These are phyloP conservation scores for Pinna nobilis DNA, from an alignment of 1,140 invertebrate species.

Conservation along the genomic window DNA sequence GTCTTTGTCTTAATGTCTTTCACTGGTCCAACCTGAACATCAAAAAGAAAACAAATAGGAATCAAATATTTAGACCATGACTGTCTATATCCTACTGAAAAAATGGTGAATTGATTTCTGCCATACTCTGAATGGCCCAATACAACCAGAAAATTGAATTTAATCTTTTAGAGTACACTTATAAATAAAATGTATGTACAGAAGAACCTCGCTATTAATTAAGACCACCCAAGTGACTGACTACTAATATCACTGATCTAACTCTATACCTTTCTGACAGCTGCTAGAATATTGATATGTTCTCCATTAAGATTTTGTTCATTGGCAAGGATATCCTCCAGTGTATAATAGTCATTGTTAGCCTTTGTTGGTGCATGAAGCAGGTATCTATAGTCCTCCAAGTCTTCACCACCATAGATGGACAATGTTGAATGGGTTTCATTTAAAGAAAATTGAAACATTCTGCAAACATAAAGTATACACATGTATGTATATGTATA, in stretches of 20 bases:
- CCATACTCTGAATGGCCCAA: not conserved
- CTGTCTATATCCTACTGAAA: not conserved
- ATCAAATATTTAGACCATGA: not conserved
- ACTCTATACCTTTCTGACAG: slow-evolving; percentile 66
- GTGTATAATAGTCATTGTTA: slow-evolving; percentile 68
- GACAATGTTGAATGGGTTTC: slow-evolving; percentile 63
- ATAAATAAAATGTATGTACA: not conserved
- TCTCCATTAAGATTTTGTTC: slow-evolving; percentile 65
- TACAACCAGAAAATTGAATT: not conserved
- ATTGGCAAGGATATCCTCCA: slow-evolving; percentile 69
- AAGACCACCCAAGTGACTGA: too few relatives aligned
- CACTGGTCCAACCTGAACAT: slow-evolving; percentile 57
- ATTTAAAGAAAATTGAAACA: slow-evolving; percentile 63
- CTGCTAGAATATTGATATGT: slow-evolving; percentile 66
- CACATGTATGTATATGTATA: too few relatives aligned
- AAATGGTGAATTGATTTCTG: not conserved
- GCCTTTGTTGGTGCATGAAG: slow-evolving; percentile 59
- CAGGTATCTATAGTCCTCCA: slow-evolving; percentile 39
- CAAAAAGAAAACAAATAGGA: not conserved
- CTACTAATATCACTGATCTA: too few relatives aligned
- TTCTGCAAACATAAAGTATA: slow-evolving; percentile 49
- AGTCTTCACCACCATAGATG: slow-evolving; percentile 54
- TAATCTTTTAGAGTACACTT: not conserved
- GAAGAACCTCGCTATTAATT: too few relatives aligned
- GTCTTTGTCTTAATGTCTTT: slow-evolving; percentile 65